Conservation (phyloP, 1,140 invertebrate species). For the Nebria ingens region DNA sequence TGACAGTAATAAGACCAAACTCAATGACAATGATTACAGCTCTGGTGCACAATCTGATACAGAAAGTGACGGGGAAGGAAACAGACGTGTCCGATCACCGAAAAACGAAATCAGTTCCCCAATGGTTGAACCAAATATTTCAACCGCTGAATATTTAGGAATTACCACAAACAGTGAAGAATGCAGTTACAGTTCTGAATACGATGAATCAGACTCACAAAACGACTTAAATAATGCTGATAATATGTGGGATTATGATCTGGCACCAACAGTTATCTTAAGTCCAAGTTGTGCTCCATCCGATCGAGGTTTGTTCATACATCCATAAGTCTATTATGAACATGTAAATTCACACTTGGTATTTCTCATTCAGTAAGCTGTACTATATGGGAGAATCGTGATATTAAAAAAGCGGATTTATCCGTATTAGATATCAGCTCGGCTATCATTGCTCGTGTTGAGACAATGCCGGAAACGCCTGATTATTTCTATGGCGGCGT, state of each 20-base stretch:
- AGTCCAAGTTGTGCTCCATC: conserved; percentile 57
- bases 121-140: conserved; percentile 47
- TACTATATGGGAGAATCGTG: conserved; percentile 83
- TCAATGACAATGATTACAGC: not conserved
- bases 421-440: conserved; percentile 90
- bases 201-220: conserved; percentile 47
- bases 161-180: conserved; percentile 78
- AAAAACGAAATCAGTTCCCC: conserved; percentile 22
- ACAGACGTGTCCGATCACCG: conserved; percentile 39
- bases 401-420: conserved; percentile 84
- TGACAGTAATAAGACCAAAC: not conserved
- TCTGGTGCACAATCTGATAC: conserved; percentile 33
- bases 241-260: conserved; percentile 62
- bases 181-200: conserved; percentile 70
- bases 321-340: conserved; percentile 9
- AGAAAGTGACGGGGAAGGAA: conserved; percentile 48
- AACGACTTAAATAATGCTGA: conserved; percentile 37
- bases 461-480: conserved; percentile 66
- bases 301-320: conserved; percentile 54
- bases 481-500: conserved; percentile 72
- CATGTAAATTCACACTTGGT: not conserved
- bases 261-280: conserved; percentile 58
- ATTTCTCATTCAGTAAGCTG: conserved; percentile 63
- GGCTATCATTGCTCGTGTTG: conserved; percentile 81
- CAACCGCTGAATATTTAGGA: conserved; percentile 70